Evolutionary conservation across 2,797 vertebrate species (phyloP).

Genomic region (Otolemur crassicaudatus): DNA sequence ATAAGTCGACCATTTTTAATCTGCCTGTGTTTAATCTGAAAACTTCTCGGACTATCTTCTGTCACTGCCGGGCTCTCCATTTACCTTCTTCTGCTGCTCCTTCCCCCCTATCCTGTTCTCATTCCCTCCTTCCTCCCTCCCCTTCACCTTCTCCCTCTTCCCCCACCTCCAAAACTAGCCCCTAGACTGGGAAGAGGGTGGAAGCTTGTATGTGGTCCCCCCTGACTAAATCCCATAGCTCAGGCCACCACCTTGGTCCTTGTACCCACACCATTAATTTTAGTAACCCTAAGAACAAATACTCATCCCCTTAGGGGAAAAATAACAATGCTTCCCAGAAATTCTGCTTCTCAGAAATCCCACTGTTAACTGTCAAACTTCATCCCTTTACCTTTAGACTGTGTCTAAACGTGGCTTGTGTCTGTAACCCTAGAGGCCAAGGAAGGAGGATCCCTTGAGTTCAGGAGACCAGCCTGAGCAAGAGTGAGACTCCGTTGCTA

Average conservation of each 20-base stretch:
- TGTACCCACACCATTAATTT: background rate
- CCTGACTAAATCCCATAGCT: background rate
- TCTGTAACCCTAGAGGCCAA: no score
- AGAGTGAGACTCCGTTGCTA: no score
- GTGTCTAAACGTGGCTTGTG: background rate
- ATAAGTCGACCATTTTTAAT: background rate
- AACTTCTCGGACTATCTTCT: background rate
- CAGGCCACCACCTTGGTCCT: background rate
- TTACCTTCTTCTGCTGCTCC: background rate
- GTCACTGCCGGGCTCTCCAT: background rate
- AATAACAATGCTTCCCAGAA: background rate
- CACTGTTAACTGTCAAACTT: background rate
- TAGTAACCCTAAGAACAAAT: background rate
- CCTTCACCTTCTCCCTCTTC: background rate
- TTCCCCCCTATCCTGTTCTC: no score
- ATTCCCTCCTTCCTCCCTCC: background rate
- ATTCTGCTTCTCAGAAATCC: background rate
- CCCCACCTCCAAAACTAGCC: background rate
- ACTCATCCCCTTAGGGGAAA: background rate
- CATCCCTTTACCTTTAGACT: conserved; percentile 18
- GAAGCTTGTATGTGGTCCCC: background rate
- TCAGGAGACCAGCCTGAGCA: no score
- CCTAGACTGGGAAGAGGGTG: background rate
- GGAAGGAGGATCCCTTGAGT: no score
- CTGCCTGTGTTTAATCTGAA: conserved; percentile 16